phyloP scores from a whole-genome alignment of 1,140 invertebrate species.

The Caerostris extrusa region DNA sequence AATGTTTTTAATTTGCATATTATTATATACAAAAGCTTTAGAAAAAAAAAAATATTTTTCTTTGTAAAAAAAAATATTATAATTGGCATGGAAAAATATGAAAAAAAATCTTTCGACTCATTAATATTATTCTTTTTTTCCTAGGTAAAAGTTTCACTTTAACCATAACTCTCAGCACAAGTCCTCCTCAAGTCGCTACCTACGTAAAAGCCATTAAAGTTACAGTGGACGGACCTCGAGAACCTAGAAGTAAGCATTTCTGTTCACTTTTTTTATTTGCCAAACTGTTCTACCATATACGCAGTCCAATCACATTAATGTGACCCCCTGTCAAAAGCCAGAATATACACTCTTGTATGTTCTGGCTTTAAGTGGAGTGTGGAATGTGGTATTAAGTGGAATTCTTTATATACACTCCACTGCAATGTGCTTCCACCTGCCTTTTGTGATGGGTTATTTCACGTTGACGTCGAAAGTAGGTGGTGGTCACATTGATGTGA shows the following conservation, averaged over 20 bases:
- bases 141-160: slow-evolving; percentile 98
- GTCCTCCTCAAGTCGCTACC: slow-evolving; percentile 95
- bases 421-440: too few species aligned
- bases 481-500: too few species aligned
- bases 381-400: too few species aligned
- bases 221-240: slow-evolving; percentile 98
- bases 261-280: too few species aligned
- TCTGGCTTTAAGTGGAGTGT: too few species aligned
- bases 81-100: not conserved
- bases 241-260: slow-evolving; percentile 92
- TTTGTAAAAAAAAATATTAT: not conserved
- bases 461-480: too few species aligned
- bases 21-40: not conserved
- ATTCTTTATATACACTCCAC: too few species aligned
- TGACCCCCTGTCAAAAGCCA: too few species aligned
- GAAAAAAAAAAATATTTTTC: not conserved
- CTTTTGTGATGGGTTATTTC: too few species aligned
- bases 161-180: slow-evolving; percentile 95
- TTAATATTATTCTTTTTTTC: slow-evolving; percentile 78
- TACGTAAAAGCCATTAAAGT: slow-evolving; percentile 99
- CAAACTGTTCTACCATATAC: too few species aligned
- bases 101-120: not conserved
- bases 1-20: not conserved
- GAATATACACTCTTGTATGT: too few species aligned
- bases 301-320: too few species aligned